Percentiles rank a stretch among this genome's conserved stretches.
phyloP scores from a whole-genome alignment of 2,888 invertebrate species.

The Chydorus sphaericus region DNA sequence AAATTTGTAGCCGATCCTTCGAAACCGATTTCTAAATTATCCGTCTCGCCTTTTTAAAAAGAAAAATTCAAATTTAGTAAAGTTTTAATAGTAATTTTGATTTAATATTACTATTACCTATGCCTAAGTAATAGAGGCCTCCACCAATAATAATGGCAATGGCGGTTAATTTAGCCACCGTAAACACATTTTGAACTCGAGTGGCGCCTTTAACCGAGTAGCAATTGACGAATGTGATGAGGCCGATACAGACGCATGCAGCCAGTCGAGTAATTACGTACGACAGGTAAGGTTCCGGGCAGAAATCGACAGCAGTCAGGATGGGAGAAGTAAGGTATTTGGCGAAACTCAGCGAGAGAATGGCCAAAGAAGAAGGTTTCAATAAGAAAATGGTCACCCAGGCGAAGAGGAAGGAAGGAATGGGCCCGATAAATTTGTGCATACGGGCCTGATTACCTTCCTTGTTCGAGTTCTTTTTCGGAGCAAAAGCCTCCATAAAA shows the following conservation, averaged over 20 bases:
- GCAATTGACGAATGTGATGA: conserved; percentile 85
- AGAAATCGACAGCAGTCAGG: conserved; percentile 11
- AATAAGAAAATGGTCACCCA: conserved; percentile 18
- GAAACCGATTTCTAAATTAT: conserved; percentile 72
- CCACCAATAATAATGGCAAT: conserved; percentile 79
- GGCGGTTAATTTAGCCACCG: conserved; percentile 80
- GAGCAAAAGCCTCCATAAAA: conserved; percentile 19
- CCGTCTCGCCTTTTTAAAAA: conserved; percentile 48
- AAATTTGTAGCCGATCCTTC: conserved; percentile 51
- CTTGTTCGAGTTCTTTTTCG: too few relatives aligned
- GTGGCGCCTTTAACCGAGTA: conserved; percentile 90
- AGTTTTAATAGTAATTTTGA: too few relatives aligned
- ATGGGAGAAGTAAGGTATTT: conserved; percentile 13
- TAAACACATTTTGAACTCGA: conserved; percentile 87
- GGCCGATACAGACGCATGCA: conserved; percentile 35
- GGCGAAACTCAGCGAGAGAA: conserved; percentile 16
- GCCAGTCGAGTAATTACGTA: conserved; percentile 20
- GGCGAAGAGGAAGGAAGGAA: conserved; percentile 22
- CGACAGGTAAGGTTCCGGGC: conserved; percentile 9
- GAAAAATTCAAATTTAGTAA: too few relatives aligned
- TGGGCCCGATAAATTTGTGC: conserved; percentile 14
- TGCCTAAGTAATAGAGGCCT: conserved; percentile 65
- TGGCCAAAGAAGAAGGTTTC: conserved; percentile 15
- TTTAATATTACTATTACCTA: too few relatives aligned
- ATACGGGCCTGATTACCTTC: too few relatives aligned